Evolutionary conservation across 2,113 vertebrate species (phyloP).

Genomic region (Lepisosteus osseus): DNA sequence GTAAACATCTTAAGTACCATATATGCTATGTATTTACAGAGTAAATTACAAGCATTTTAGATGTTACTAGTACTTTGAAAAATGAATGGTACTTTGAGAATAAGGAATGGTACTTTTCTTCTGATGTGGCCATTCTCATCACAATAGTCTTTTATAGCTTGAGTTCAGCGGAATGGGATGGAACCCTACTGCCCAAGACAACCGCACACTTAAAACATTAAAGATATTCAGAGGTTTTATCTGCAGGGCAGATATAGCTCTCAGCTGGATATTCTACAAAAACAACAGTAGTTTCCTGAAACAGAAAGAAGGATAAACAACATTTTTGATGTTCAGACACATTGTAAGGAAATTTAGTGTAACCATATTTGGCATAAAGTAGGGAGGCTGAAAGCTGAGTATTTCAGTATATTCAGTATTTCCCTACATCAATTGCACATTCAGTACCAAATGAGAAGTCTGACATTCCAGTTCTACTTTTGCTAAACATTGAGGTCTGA

Average conservation of each 20-base stretch:
- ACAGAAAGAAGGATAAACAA: slow-evolving; percentile 58
- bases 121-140: no score
- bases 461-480: slow-evolving; percentile 64
- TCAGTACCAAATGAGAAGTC: slow-evolving; percentile 57
- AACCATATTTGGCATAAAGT: slow-evolving; percentile 51
- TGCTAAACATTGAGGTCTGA: slow-evolving; percentile 57
- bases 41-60: no score
- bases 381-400: slow-evolving; percentile 38
- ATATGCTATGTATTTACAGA: no score
- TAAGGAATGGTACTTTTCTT: no score
- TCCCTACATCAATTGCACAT: slow-evolving; percentile 63
- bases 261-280: slow-evolving; percentile 59
- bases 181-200: slow-evolving; percentile 14
- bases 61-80: no score
- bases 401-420: slow-evolving; percentile 52
- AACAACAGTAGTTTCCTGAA: slow-evolving; percentile 63
- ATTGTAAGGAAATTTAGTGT: slow-evolving; percentile 50
- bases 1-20: no score
- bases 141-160: no score
- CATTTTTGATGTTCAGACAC: slow-evolving; percentile 49
- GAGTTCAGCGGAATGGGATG: no score
- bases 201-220: slow-evolving; percentile 41
- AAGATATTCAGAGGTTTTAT: slow-evolving; percentile 42
- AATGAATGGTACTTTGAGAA: no score
- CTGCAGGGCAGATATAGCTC: slow-evolving; percentile 48